Evolutionary conservation across 2,888 invertebrate genomes (phyloP), one percentile per base, ranked within the genome.

Genomic region (Opisthograptis luteolata): DNA sequence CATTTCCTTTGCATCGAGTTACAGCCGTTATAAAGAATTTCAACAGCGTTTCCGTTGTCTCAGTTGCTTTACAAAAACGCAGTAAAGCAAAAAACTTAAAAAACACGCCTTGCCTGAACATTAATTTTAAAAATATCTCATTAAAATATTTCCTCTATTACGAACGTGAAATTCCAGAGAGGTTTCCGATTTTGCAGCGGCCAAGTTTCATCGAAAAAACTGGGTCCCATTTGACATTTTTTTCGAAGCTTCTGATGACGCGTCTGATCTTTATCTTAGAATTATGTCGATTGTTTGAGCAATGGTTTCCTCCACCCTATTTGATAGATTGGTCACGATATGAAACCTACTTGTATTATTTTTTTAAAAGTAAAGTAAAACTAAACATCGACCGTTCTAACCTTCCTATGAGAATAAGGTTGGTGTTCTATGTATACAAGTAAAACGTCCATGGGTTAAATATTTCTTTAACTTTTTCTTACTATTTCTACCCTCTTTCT

Each of bases 111-210:
- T 62, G 57, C 65, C 70, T 73, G 77, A 75, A 61, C 74, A 70
- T 75, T 68, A 64, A 69, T 73, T 71, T 59, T 51, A 73, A 79
- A 84, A 80, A 76, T 74, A 68, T 50, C 48, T 86, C 85, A 81
- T 88, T 87, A 88, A 88, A 87, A 87, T 87, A 73, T 78, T 82
- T 81, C 50, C 66, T 65, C 79, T 82, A 81, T 84, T 82, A 84
- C 81, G 54, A 49, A 55, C 28, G 64, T 70, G 64, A 72, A 78
- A 84, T 84, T 81, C 70, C 63, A 48, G 32, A 59, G 45, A 63
- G 62, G 61, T 68, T 70, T 70, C 62, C 51, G 58, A 56, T 52
- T 53, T 79, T 75, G 75, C 72, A 69, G 70, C 72, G 64, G 66
- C 71, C 62, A 70, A 67, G 62, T 75, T 77, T 73, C 66, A 64